Evolutionary conservation across 2,113 vertebrate genomes (phyloP).

Genomic region (Chiloscyllium plagiosum): DNA sequence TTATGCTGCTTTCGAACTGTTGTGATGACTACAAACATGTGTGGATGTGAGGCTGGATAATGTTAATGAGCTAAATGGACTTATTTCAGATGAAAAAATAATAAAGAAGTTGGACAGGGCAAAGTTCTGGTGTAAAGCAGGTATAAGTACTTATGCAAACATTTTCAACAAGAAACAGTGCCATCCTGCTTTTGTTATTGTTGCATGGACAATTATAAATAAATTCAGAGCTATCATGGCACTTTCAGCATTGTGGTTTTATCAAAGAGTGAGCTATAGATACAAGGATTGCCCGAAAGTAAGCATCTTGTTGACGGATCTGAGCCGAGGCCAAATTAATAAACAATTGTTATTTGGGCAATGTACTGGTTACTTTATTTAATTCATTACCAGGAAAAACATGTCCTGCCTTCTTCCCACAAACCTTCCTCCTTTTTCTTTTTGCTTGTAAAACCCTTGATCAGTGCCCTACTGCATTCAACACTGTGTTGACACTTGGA

Average conservation of each 20-base stretch:
- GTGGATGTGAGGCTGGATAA: background rate
- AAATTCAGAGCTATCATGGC: background rate
- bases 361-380: background rate
- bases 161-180: background rate
- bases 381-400: background rate
- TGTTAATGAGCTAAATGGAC: background rate
- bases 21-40: background rate
- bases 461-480: background rate
- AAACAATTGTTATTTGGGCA: background rate
- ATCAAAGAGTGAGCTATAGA: background rate
- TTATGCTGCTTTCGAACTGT: no score
- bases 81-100: background rate
- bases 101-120: background rate
- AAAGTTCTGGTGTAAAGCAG: background rate
- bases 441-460: background rate
- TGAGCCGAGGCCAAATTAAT: background rate
- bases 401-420: background rate
- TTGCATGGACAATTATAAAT: background rate
- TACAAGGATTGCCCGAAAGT: background rate
- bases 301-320: background rate
- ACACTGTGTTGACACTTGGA: background rate
- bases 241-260: background rate
- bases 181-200: background rate
- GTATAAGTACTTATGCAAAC: background rate
- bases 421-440: background rate